These are phyloP conservation scores for Beris morrisii DNA, from an alignment of 2,888 invertebrate species.

Conservation along the genomic window DNA sequence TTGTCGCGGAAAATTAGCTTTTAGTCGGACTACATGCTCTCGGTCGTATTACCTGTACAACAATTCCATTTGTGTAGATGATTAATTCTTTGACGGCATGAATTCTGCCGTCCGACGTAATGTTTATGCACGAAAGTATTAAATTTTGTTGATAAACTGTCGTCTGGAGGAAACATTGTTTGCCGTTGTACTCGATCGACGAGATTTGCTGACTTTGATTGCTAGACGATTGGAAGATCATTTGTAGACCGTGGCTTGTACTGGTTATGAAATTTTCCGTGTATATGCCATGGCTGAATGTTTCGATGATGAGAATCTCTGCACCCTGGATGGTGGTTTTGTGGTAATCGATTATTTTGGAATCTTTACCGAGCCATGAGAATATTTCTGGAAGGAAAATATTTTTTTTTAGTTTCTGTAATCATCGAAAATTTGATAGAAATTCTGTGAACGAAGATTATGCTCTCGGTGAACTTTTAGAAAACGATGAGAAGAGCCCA, in stretches of 20 bases:
- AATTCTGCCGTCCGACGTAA: slow-evolving; percentile 1
- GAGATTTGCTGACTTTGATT: slow-evolving; percentile 30
- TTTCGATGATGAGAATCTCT: slow-evolving; percentile 40
- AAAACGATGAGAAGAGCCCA: too few relatives aligned
- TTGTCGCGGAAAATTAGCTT: not conserved
- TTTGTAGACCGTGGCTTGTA: slow-evolving; percentile 21
- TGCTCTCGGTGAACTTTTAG: too few relatives aligned
- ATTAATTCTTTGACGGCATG: not conserved
- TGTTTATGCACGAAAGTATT: not conserved
- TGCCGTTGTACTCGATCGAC: slow-evolving; percentile 3
- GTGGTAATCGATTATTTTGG: slow-evolving; percentile 39
- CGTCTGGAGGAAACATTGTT: slow-evolving; percentile 11
- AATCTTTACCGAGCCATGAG: slow-evolving; percentile 41
- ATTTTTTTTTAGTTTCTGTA: not conserved
- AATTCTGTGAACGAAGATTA: too few relatives aligned
- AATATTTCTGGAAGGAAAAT: slow-evolving; percentile 20
- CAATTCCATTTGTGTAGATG: slow-evolving; percentile 10
- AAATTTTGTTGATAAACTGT: slow-evolving; percentile 4
- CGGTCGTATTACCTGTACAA: not conserved
- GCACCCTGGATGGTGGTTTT: slow-evolving; percentile 39
- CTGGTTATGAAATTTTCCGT: slow-evolving; percentile 37
- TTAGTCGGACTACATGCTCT: too few relatives aligned
- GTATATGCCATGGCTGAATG: slow-evolving; percentile 32
- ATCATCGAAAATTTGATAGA: too few relatives aligned
- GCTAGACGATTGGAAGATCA: slow-evolving; percentile 36